phyloP scores from a whole-genome alignment of 2,113 vertebrate genomes.

The human region DNA sequence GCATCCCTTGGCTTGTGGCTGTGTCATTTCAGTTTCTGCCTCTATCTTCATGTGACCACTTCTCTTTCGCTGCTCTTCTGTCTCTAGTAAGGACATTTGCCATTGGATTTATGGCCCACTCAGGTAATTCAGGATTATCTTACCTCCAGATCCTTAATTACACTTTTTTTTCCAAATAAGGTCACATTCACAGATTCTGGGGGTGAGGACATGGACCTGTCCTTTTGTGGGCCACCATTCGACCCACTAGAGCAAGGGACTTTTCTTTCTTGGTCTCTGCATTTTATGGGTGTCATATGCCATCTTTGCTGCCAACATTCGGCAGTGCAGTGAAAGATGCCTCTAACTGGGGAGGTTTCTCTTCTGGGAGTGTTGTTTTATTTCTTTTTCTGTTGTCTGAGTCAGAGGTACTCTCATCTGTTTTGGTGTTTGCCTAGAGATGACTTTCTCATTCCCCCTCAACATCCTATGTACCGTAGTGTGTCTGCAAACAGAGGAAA shows the following conservation, averaged over 20 bases:
- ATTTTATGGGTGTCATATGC: background rate
- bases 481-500: background rate
- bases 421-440: background rate
- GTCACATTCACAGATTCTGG: background rate
- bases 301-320: background rate
- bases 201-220: background rate
- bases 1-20: background rate
- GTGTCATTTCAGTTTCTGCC: background rate
- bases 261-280: background rate
- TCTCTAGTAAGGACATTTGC: background rate
- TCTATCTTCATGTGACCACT: background rate
- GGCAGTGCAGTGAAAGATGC: background rate
- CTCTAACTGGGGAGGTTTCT: background rate
- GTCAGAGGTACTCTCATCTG: background rate
- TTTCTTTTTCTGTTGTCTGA: background rate
- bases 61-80: background rate
- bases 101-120: background rate
- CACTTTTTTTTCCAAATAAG: background rate
- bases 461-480: background rate
- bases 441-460: background rate
- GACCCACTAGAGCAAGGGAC: too few species aligned
- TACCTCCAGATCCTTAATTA: background rate
- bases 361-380: background rate
- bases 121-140: background rate
- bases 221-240: background rate